Percentiles rank a stretch among this genome's conserved stretches.
phyloP scores from a whole-genome alignment of 2,113 vertebrate genomes.

The Progne subis region DNA sequence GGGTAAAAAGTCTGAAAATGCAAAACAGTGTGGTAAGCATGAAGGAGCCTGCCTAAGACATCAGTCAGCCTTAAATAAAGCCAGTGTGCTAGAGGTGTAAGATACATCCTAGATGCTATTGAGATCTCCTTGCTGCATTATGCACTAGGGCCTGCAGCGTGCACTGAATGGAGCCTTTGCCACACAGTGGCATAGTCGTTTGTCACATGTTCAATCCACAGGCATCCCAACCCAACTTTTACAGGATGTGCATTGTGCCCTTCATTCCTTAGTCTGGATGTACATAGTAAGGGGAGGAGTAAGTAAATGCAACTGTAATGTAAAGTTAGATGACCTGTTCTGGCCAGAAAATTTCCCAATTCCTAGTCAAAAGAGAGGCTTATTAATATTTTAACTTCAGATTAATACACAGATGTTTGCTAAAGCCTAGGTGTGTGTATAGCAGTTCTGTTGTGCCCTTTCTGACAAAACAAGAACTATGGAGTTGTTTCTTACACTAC shows the following conservation, averaged over 20 bases:
- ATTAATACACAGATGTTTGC: background rate
- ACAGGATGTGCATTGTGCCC: background rate
- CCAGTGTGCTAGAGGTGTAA: background rate
- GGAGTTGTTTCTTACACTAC: background rate
- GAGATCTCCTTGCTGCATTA: background rate
- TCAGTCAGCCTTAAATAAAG: background rate
- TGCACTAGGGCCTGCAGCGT: background rate
- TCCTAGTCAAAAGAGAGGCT: background rate
- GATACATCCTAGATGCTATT: background rate
- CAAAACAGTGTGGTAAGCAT: background rate
- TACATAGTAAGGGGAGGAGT: accelerated
- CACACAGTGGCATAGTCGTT: background rate
- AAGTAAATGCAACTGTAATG: background rate
- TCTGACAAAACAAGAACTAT: background rate
- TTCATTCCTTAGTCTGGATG: background rate
- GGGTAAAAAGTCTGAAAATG: background rate
- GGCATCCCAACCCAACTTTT: background rate
- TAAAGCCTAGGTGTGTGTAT: background rate
- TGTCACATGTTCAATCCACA: background rate
- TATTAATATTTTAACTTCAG: background rate
- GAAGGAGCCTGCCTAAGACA: background rate
- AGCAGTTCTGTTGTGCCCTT: background rate
- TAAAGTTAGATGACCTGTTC: background rate
- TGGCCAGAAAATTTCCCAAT: background rate
- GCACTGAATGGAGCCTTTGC: background rate